These are phyloP conservation scores for Tetramorium simillimum DNA, from an alignment of 1,140 invertebrate genomes.

Conservation along the genomic window DNA sequence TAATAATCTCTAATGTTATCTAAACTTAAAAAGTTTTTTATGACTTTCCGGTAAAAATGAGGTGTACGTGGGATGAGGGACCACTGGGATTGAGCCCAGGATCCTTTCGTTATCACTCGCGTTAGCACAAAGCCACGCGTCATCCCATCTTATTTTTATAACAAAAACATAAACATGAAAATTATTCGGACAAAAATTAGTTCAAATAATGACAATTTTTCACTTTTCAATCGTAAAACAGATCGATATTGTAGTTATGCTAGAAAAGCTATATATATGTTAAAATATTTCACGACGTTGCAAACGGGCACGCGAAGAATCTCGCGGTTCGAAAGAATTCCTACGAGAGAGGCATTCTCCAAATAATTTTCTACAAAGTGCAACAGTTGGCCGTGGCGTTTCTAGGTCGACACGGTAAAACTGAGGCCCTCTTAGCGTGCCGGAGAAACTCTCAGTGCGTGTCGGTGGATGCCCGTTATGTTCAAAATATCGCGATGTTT, in stretches of 20 bases:
- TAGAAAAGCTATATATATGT: not conserved
- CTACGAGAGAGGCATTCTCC: slow-evolving; percentile 28
- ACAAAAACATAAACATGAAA: not conserved
- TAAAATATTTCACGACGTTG: not conserved
- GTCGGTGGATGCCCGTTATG: slow-evolving; percentile 21
- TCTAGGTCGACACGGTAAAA: slow-evolving; percentile 51
- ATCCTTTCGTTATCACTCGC: too few relatives aligned
- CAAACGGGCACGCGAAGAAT: not conserved
- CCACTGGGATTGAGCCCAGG: too few relatives aligned
- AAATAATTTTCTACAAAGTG: slow-evolving; percentile 53
- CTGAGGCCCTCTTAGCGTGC: not conserved
- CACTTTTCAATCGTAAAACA: not conserved
- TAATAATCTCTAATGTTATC: too few relatives aligned
- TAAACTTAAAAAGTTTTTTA: too few relatives aligned
- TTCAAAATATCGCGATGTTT: slow-evolving; percentile 35
- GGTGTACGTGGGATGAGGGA: too few relatives aligned
- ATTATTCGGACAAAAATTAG: not conserved
- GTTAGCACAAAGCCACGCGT: too few relatives aligned
- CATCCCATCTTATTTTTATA: not conserved
- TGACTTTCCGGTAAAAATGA: too few relatives aligned
- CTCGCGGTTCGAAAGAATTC: not conserved
- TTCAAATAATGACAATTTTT: not conserved
- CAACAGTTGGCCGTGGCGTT: slow-evolving; percentile 63
- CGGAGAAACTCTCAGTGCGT: slow-evolving; percentile 8
- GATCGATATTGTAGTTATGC: not conserved